These are phyloP conservation scores for Graphium colonna DNA, from an alignment of 2,888 invertebrate species.

Conservation along the genomic window DNA sequence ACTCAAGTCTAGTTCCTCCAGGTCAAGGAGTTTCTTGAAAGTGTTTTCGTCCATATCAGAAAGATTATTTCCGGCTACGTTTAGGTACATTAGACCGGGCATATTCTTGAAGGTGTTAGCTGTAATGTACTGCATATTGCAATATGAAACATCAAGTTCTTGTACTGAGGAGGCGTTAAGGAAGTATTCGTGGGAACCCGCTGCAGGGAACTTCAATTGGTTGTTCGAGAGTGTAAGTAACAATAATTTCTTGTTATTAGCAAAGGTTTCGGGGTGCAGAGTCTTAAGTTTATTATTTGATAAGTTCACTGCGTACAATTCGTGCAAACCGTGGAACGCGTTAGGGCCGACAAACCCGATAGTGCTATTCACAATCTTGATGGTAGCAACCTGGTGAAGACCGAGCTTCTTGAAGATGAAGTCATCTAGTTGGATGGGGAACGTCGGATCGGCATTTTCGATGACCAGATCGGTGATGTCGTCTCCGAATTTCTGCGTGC, in stretches of 20 bases:
- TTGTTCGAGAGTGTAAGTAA: slow-evolving; percentile 84
- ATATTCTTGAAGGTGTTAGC: slow-evolving; percentile 83
- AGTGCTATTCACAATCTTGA: slow-evolving; percentile 85
- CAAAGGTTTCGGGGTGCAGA: slow-evolving; percentile 85
- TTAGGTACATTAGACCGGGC: slow-evolving; percentile 83
- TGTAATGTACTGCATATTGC: slow-evolving; percentile 83
- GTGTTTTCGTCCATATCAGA: slow-evolving; percentile 79
- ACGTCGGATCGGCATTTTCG: slow-evolving; percentile 80
- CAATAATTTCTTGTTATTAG: slow-evolving; percentile 82
- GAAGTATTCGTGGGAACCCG: slow-evolving; percentile 68
- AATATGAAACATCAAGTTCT: slow-evolving; percentile 86
- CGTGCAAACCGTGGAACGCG: slow-evolving; percentile 84
- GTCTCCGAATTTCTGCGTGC: slow-evolving; percentile 83
- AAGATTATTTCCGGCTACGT: slow-evolving; percentile 84
- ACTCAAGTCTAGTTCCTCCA: slow-evolving; percentile 87
- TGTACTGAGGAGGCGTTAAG: slow-evolving; percentile 82
- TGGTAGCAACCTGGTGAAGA: slow-evolving; percentile 82
- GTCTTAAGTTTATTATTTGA: slow-evolving; percentile 83
- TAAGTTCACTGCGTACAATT: slow-evolving; percentile 84
- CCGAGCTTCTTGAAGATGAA: slow-evolving; percentile 82
- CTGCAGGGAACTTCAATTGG: slow-evolving; percentile 75
- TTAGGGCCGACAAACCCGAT: slow-evolving; percentile 83
- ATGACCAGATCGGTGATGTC: slow-evolving; percentile 84
- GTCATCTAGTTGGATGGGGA: slow-evolving; percentile 80
- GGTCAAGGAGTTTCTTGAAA: slow-evolving; percentile 81